These are phyloP conservation scores for Chiloscyllium punctatum DNA, from an alignment of 2,797 vertebrate species.

Conservation along the genomic window DNA sequence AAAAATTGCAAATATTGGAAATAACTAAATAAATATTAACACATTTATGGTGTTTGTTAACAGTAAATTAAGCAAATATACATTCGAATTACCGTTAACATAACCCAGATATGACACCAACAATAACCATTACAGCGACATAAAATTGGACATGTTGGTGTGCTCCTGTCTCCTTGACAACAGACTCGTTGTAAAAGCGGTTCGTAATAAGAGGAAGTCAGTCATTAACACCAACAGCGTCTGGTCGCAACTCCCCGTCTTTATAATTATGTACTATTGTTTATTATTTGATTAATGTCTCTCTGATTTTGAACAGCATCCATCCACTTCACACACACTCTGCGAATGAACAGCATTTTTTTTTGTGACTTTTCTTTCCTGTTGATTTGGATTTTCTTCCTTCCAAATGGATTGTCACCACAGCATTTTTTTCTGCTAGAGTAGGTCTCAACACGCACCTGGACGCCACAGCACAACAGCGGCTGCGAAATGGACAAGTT, in stretches of 20 bases:
- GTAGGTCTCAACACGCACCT: neutral
- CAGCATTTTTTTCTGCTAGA: neutral
- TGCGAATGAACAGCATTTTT: neutral
- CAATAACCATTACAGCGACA: neutral
- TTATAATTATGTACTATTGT: neutral
- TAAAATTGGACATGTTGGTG: neutral
- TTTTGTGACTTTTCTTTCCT: neutral
- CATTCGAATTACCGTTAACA: neutral
- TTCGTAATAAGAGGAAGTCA: neutral
- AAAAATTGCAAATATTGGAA: neutral
- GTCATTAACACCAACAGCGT: neutral
- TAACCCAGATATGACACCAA: neutral
- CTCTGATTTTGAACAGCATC: neutral
- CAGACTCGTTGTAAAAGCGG: neutral
- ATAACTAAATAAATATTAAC: neutral
- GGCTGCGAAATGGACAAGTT: neutral
- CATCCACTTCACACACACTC: neutral
- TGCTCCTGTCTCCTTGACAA: constrained; percentile 27
- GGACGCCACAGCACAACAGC: neutral
- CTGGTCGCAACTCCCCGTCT: neutral
- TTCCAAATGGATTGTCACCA: neutral
- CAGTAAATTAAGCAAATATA: neutral
- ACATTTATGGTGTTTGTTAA: neutral
- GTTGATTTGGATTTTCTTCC: neutral
- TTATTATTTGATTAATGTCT: neutral